phyloP scores from a whole-genome alignment of 2,797 vertebrate genomes.

The Propithecus perrieri region DNA sequence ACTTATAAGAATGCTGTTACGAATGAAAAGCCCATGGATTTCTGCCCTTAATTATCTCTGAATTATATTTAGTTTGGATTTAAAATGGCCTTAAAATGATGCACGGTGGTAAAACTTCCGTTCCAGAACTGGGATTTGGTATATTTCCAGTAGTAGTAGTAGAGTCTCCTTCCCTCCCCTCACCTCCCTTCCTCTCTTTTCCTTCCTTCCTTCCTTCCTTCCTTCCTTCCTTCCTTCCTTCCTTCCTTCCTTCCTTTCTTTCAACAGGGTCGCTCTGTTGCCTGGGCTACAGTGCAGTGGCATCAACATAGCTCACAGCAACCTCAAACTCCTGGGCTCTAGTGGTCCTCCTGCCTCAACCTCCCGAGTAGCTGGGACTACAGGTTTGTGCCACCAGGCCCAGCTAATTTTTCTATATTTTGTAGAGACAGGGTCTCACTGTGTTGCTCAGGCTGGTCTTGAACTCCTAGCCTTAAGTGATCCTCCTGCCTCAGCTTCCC shows the following conservation, averaged over 20 bases:
- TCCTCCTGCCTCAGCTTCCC: neutral
- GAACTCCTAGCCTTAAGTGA: neutral
- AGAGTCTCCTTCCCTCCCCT: neutral
- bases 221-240: too few relatives aligned
- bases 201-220: too few relatives aligned
- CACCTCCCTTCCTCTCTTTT: too few relatives aligned
- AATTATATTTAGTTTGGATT: constrained; percentile 65
- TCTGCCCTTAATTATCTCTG: constrained; percentile 20
- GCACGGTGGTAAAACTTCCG: neutral
- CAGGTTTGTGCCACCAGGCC: neutral
- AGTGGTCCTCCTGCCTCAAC: neutral
- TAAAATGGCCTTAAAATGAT: constrained; percentile 16
- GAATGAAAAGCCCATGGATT: neutral
- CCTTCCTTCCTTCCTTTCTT: too few relatives aligned
- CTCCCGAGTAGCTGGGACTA: neutral
- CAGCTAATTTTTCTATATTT: neutral
- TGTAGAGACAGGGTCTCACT: neutral
- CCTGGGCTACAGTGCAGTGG: neutral
- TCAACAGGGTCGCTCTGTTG: too few relatives aligned
- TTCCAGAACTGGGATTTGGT: neutral
- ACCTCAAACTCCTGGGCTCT: neutral
- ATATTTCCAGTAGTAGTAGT: neutral
- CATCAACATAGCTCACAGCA: neutral
- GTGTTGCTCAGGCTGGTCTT: neutral
- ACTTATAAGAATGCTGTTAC: neutral